These are phyloP conservation scores for Cydia fagiglandana DNA, from an alignment of 1,140 invertebrate species.

Conservation along the genomic window DNA sequence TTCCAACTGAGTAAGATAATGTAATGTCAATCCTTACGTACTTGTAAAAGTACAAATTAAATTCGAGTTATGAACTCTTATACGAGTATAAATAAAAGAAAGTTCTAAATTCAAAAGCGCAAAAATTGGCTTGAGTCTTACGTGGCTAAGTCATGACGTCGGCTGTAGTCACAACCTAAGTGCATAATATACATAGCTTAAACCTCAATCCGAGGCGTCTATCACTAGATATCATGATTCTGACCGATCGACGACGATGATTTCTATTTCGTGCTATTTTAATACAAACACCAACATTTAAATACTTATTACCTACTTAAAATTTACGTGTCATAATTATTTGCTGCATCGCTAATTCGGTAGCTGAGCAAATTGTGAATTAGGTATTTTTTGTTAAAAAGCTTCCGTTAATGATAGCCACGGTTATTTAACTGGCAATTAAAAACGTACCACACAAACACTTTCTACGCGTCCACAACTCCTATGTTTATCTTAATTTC, in stretches of 20 bases:
- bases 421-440: conserved; percentile 41
- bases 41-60: too few species aligned
- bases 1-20: not conserved
- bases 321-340: not conserved
- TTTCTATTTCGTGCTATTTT: not conserved
- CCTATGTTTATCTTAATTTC: conserved; percentile 64
- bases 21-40: too few species aligned
- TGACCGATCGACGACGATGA: too few species aligned
- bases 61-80: too few species aligned
- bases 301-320: not conserved
- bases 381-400: not conserved
- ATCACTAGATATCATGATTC: too few species aligned
- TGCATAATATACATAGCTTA: too few species aligned
- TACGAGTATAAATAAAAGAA: too few species aligned
- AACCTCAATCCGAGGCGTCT: too few species aligned
- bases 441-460: conserved; percentile 53
- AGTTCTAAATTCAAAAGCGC: too few species aligned
- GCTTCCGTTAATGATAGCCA: not conserved
- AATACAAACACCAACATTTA: not conserved
- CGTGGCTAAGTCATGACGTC: too few species aligned
- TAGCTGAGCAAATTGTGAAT: not conserved
- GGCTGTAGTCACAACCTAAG: not conserved
- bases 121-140: too few species aligned
- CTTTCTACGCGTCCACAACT: conserved; percentile 53
- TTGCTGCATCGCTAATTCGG: not conserved